A percentile compares a stretch with the other conserved stretches of the same genome.
Conservation (phyloP, 2,797 vertebrate species). For the Poeciliopsis infans region DNA sequence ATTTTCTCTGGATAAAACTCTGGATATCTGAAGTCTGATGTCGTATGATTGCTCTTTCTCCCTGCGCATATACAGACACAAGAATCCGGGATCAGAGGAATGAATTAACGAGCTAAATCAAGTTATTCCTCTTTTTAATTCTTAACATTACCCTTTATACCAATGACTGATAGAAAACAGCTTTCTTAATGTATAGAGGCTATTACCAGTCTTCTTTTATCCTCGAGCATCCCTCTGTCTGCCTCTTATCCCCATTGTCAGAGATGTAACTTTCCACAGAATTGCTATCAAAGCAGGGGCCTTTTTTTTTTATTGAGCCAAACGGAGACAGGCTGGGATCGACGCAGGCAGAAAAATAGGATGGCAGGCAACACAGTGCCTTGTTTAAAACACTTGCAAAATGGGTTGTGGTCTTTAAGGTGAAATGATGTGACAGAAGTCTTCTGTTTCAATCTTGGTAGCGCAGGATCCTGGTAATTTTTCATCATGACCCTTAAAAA, state of each 20-base stretch:
- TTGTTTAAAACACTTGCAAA: slow-evolving; percentile 47
- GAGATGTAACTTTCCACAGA: slow-evolving; percentile 67
- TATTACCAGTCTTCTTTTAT: slow-evolving; percentile 75
- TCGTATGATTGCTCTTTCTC: too few relatives aligned
- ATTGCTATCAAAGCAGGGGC: slow-evolving; percentile 71
- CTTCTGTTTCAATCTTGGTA: slow-evolving; percentile 61
- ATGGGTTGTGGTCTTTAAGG: slow-evolving; percentile 53
- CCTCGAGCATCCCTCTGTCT: slow-evolving; percentile 66
- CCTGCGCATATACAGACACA: too few relatives aligned
- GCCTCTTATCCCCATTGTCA: slow-evolving; percentile 65
- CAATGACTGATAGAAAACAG: slow-evolving; percentile 60
- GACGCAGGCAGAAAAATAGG: slow-evolving; percentile 36
- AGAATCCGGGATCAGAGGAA: too few relatives aligned
- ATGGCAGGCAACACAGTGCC: slow-evolving; percentile 65
- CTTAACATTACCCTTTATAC: slow-evolving; percentile 19
- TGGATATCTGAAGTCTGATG: too few relatives aligned
- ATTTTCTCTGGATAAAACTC: too few relatives aligned
- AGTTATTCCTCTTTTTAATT: too few relatives aligned
- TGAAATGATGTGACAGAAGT: slow-evolving; percentile 60
- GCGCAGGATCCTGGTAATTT: slow-evolving; percentile 54
- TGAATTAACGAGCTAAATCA: too few relatives aligned
- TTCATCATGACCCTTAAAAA: slow-evolving; percentile 61
- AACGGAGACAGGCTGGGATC: slow-evolving; percentile 28
- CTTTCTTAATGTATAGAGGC: slow-evolving; percentile 63
- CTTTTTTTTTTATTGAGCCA: slow-evolving; percentile 56